phyloP scores from a whole-genome alignment of 1,140 invertebrate genomes.

The Platyura marginata region DNA sequence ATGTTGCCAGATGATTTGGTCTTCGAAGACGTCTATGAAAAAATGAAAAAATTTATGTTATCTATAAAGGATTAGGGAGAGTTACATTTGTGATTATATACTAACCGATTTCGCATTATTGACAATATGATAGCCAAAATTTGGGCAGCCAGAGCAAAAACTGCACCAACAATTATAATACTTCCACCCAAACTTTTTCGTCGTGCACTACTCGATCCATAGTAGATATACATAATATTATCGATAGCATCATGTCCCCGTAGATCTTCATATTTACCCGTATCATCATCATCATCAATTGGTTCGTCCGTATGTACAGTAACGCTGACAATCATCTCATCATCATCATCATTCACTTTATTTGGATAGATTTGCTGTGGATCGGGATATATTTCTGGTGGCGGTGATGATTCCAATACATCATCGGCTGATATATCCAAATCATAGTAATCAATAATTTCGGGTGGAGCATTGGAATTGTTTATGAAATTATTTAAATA shows the following conservation, averaged over 20 bases:
- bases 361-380: background rate
- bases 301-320: constrained; percentile 3
- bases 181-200: constrained; percentile 18
- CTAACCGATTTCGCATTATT: constrained; percentile 17
- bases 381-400: constrained; percentile 3
- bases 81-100: constrained; percentile 1
- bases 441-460: constrained; percentile 5
- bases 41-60: background rate
- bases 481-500: constrained; percentile 2
- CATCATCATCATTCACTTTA: background rate
- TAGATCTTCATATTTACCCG: constrained; percentile 16
- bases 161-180: constrained; percentile 21
- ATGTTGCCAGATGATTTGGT: constrained; percentile 4
- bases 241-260: constrained; percentile 33
- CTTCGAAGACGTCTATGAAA: constrained; percentile 1
- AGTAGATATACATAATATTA: constrained; percentile 36
- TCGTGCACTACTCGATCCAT: constrained; percentile 22
- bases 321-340: background rate
- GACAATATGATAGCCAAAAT: constrained; percentile 18
- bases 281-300: background rate
- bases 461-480: background rate
- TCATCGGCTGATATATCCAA: background rate
- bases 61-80: background rate
- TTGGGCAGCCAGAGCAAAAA: constrained; percentile 20
- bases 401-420: background rate